These are phyloP conservation scores for Misgurnus mizolepis DNA, from an alignment of 2,113 vertebrate genomes.

Conservation along the genomic window DNA sequence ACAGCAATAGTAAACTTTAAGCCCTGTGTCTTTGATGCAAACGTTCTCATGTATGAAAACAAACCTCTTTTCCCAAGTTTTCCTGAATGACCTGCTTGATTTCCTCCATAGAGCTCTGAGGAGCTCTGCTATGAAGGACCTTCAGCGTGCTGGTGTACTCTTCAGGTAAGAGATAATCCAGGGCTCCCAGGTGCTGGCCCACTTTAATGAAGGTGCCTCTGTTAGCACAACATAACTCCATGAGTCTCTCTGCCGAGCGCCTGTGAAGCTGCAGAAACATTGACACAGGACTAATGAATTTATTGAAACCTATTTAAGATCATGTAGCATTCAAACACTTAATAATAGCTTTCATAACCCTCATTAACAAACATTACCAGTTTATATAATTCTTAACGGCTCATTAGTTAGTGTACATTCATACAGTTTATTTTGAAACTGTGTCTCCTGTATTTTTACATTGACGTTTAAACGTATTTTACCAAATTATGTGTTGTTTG, in stretches of 20 bases:
- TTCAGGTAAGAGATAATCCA: constrained; percentile 91
- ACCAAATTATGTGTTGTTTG: not conserved
- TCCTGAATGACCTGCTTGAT: constrained; percentile 89
- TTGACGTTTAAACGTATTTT: not conserved
- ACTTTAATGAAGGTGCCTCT: constrained; percentile 98
- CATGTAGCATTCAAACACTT: not conserved
- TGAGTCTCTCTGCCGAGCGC: constrained; percentile 88
- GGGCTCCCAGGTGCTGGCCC: constrained; percentile 92
- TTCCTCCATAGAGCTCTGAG: constrained; percentile 87
- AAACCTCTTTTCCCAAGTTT: constrained; percentile 92
- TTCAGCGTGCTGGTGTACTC: constrained; percentile 95
- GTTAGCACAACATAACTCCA: constrained; percentile 93
- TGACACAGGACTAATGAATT: not conserved
- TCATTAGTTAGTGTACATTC: too few species aligned
- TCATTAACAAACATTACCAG: not conserved
- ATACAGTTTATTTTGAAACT: too few species aligned
- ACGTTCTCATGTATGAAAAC: not conserved
- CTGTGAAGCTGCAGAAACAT: constrained; percentile 80
- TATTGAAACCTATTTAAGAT: not conserved
- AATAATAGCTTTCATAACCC: not conserved
- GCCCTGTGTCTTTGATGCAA: not conserved
- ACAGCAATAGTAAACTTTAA: too few species aligned
- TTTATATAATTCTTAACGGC: not conserved
- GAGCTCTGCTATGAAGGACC: constrained; percentile 90
- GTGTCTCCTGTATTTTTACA: too few species aligned